Base-by-base conservation (phyloP, 2,797 vertebrate genomes). In the Clarias pachynema region DNA sequence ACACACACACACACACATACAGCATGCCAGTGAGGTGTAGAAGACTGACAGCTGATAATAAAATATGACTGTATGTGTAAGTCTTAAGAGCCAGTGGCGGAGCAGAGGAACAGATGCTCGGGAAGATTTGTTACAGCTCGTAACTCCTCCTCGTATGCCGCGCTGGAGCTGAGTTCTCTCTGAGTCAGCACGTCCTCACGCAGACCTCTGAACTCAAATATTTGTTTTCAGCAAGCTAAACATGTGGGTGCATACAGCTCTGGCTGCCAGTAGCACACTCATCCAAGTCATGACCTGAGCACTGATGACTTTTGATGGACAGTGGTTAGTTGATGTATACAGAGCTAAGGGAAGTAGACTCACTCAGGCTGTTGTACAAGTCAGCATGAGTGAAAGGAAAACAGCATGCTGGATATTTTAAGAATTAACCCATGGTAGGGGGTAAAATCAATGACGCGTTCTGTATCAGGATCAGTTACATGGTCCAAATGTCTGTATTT, bases 11-110 rank as follows among this genome's bases (percentile, higher is more conserved):
- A 40, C 31, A 20, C 18, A 69, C 31, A 37, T 15, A 18, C 68
- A 69, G 57, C 85, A 85, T 83, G 62, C 85, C 86, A 87, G 87
- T 83, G 88, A 87, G 85, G 88, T 86, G 69, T 83, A 88, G 79
- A 91, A 89, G 90, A 86, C 88, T 90, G 74, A 86, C 93, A 93
- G 91, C 91, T 93, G 87, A 89, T 90, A 91, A 91, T 93, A 92
- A 93, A 94, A 93, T 91, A 92, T 87, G 90, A 92, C 89, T 89
- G 89, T 85, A 88, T 91, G 89, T 89, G 89, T 88, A 84, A 86
- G 83, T 85, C 86, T 88, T 88, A 81, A 88, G 85, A 88, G 87
- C 86, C 72, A 86, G 85, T 60, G 90, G 90, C 70, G 86, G 86
- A 89, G 91, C 88, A 84, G 86, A 86, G 79, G 88, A 93, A 91